phyloP scores from a whole-genome alignment of 1,140 invertebrate species.

The Nephila pilipes region DNA sequence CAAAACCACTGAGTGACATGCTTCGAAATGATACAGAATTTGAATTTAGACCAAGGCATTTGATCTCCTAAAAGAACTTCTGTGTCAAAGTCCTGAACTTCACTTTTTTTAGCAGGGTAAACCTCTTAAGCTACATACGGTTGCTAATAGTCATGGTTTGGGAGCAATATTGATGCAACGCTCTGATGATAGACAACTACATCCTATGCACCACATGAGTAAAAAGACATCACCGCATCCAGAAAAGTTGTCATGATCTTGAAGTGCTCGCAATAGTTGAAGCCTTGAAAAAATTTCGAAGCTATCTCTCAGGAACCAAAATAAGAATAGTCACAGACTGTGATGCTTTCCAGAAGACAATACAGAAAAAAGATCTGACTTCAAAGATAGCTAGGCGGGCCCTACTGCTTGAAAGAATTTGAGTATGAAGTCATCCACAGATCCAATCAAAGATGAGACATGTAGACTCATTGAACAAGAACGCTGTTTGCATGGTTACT shows the following conservation, averaged over 20 bases:
- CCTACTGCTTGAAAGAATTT: constrained; percentile 35
- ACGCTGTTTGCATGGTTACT: neutral
- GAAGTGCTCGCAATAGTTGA: constrained; percentile 31
- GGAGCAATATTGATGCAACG: constrained; percentile 19
- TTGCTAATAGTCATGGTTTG: neutral
- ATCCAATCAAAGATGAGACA: constrained; percentile 29
- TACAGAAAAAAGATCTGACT: constrained; percentile 20
- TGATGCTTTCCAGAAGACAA: constrained; percentile 29
- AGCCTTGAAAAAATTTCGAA: constrained; percentile 52
- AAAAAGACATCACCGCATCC: neutral
- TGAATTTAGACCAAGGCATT: neutral
- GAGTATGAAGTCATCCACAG: constrained; percentile 17
- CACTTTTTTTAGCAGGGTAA: neutral
- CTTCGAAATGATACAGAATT: constrained; percentile 21
- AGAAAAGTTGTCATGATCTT: constrained; percentile 39
- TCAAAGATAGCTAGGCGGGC: constrained; percentile 41
- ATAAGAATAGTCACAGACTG: constrained; percentile 55
- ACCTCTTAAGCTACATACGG: constrained; percentile 28
- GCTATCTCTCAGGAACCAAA: constrained; percentile 49
- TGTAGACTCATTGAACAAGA: constrained; percentile 54
- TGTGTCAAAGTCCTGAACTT: neutral
- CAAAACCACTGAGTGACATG: constrained; percentile 16
- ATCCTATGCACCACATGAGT: constrained; percentile 5
- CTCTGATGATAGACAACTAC: neutral
- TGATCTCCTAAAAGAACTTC: neutral